phyloP scores from a whole-genome alignment of 2,888 invertebrate genomes.

The Luperina nickerlii region DNA sequence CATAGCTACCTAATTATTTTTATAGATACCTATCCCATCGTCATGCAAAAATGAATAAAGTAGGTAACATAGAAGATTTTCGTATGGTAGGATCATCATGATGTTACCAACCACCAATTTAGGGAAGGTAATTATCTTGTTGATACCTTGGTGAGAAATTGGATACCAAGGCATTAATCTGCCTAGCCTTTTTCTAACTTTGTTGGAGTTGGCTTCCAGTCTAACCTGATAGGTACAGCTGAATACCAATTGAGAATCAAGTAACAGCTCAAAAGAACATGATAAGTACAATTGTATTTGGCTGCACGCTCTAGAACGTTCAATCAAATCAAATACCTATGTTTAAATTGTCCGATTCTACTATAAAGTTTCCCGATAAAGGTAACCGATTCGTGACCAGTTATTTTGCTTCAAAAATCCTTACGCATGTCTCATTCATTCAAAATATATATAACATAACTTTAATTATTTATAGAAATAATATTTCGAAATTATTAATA shows the following conservation, averaged over 20 bases:
- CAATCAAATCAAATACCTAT: neutral
- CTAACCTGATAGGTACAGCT: neutral
- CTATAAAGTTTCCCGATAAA: no score
- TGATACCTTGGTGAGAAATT: neutral
- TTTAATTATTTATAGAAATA: conserved; percentile 5
- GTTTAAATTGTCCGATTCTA: no score
- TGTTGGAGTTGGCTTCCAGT: neutral
- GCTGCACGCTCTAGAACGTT: neutral
- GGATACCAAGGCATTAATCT: neutral
- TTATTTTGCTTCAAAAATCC: conserved; percentile 7
- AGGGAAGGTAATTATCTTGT: neutral
- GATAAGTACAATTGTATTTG: neutral
- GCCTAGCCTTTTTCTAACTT: neutral
- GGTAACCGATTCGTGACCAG: neutral
- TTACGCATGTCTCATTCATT: conserved; percentile 18
- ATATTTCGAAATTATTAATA: conserved; percentile 17
- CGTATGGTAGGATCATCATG: neutral
- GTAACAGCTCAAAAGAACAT: neutral
- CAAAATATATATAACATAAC: neutral
- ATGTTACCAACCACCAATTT: neutral
- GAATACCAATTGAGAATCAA: neutral
- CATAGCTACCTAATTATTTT: neutral
- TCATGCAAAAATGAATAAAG: neutral
- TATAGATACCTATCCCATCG: neutral
- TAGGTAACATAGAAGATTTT: neutral